These are phyloP conservation scores for Pachypanchax playfairii DNA, from an alignment of 2,113 vertebrate species.

Conservation along the genomic window DNA sequence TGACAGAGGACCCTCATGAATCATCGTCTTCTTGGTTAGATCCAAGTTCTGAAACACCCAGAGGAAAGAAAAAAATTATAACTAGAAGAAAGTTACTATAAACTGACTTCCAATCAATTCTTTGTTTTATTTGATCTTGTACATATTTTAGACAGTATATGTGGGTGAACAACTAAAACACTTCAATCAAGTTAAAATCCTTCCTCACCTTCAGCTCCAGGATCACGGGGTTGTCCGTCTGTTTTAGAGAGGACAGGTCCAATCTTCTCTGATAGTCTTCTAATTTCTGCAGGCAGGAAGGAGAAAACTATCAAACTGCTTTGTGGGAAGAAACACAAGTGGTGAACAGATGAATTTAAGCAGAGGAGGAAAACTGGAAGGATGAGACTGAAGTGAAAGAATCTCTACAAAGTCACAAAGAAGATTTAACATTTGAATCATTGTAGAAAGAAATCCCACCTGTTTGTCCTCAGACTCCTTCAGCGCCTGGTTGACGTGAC, in stretches of 20 bases:
- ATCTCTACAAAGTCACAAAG: slow-evolving; percentile 2
- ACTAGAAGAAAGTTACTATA: neutral
- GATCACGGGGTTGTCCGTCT: slow-evolving; percentile 93
- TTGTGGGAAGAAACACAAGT: slow-evolving; percentile 18
- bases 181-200: neutral
- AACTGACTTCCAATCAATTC: neutral
- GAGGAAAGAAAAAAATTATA: neutral
- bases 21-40: slow-evolving; percentile 95
- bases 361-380: neutral
- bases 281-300: slow-evolving; percentile 81
- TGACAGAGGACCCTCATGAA: slow-evolving; percentile 93
- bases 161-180: neutral
- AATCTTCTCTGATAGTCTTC: slow-evolving; percentile 97
- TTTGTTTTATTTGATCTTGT: no score
- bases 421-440: no score
- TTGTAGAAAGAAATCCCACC: slow-evolving; percentile 76
- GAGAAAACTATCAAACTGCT: neutral
- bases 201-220: slow-evolving; percentile 94
- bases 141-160: neutral
- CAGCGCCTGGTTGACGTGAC: slow-evolving; percentile 96
- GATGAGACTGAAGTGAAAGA: slow-evolving; percentile 10
- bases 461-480: slow-evolving; percentile 97
- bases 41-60: slow-evolving; percentile 87
- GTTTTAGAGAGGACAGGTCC: slow-evolving; percentile 93
- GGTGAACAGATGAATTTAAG: slow-evolving; percentile 1